phyloP scores from a whole-genome alignment of 2,113 vertebrate species.

The Halichoerus grypus region DNA sequence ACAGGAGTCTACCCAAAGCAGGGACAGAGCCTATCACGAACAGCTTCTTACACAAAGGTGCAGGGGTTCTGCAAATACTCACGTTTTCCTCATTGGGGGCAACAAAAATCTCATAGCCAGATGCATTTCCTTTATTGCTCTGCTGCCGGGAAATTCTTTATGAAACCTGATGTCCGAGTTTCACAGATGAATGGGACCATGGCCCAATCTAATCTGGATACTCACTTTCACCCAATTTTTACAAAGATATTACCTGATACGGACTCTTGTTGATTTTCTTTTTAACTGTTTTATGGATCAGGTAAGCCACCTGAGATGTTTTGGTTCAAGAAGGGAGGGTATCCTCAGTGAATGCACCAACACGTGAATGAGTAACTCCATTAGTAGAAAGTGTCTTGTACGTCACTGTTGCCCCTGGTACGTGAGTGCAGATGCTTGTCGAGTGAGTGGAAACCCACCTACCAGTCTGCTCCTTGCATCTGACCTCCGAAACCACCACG shows the following conservation, averaged over 20 bases:
- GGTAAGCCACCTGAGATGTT: not conserved
- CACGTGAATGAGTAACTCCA: rapidly evolving
- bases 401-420: not conserved
- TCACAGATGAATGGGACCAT: not conserved
- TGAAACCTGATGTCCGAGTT: not conserved
- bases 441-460: not conserved
- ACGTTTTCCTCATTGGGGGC: not conserved
- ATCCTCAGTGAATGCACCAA: not conserved
- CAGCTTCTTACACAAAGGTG: not conserved
- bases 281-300: not conserved
- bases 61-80: not conserved
- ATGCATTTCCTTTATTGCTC: not conserved
- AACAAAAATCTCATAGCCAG: not conserved
- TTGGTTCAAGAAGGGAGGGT: not conserved
- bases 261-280: not conserved
- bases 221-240: not conserved
- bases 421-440: not conserved
- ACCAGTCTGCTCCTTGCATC: not conserved
- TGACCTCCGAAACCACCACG: not conserved
- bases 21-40: not conserved
- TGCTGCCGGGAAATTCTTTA: not conserved
- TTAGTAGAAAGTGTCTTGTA: not conserved
- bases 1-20: not conserved
- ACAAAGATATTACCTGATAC: not conserved
- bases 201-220: not conserved